Evolutionary conservation across 2,888 invertebrate species (phyloP).

Genomic region (Parnassius smintheus): DNA sequence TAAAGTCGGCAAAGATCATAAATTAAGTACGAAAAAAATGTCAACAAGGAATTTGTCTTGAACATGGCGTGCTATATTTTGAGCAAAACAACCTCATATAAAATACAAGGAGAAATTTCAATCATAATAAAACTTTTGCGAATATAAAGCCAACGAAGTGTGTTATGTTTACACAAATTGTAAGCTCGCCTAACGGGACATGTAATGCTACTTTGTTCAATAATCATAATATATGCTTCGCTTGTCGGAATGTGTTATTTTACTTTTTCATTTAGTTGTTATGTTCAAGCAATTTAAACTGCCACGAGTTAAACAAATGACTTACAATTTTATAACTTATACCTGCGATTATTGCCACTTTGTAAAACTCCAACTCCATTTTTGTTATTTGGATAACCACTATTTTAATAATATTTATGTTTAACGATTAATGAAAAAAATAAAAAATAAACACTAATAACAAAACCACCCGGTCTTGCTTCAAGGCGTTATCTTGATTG

Average conservation of each 20-base stretch:
- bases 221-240: background rate
- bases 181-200: slow-evolving; percentile 2
- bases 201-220: background rate
- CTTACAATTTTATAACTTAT: too few species aligned
- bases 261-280: background rate
- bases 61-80: slow-evolving; percentile 10
- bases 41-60: slow-evolving; percentile 14
- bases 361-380: too few species aligned
- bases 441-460: too few species aligned
- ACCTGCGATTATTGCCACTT: too few species aligned
- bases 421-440: too few species aligned
- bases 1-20: slow-evolving; percentile 9
- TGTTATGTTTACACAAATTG: slow-evolving; percentile 19
- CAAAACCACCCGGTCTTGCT: too few species aligned
- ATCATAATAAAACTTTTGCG: slow-evolving; percentile 27
- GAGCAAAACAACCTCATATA: slow-evolving; percentile 24
- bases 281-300: too few species aligned
- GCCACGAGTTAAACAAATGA: too few species aligned
- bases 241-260: background rate
- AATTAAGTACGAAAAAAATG: slow-evolving; percentile 11
- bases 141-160: slow-evolving; percentile 22
- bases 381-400: too few species aligned
- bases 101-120: slow-evolving; percentile 22
- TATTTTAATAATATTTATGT: too few species aligned
- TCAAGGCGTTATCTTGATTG: too few species aligned